phyloP scores from a whole-genome alignment of 2,113 vertebrate species.

The Leptodactylus fuscus region DNA sequence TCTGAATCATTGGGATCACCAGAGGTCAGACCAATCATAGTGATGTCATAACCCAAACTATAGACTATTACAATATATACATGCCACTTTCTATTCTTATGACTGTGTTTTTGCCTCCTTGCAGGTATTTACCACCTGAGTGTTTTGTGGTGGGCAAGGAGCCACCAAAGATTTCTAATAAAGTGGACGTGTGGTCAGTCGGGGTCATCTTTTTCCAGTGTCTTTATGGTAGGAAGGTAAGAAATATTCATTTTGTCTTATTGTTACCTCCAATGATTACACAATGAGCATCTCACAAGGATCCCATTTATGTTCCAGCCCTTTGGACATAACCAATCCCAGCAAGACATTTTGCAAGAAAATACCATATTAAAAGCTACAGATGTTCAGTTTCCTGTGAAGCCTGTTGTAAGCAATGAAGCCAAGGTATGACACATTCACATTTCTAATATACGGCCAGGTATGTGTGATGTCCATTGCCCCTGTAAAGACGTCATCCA shows the following conservation, averaged over 20 bases:
- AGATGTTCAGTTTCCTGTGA: slow-evolving; percentile 97
- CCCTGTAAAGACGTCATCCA: no score
- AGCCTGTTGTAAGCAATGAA: slow-evolving; percentile 97
- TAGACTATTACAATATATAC: background rate
- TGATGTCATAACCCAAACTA: no score
- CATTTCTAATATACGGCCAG: background rate
- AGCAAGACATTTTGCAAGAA: slow-evolving; percentile 99
- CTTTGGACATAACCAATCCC: slow-evolving; percentile 99
- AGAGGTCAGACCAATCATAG: no score
- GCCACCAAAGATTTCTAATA: slow-evolving; percentile 99
- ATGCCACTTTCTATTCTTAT: background rate
- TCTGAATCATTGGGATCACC: no score
- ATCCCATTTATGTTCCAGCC: slow-evolving; percentile 78
- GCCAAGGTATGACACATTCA: slow-evolving; percentile 86
- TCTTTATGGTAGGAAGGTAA: slow-evolving; percentile 98
- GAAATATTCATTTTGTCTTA: background rate
- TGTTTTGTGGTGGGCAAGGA: slow-evolving; percentile 99
- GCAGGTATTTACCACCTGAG: slow-evolving; percentile 96
- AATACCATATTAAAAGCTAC: slow-evolving; percentile 99
- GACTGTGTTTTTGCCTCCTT: background rate
- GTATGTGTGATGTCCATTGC: background rate
- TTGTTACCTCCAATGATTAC: background rate
- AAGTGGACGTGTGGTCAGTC: slow-evolving; percentile 98
- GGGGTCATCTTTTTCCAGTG: slow-evolving; percentile 99
- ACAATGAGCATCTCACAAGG: background rate